phyloP scores from a whole-genome alignment of 2,888 invertebrate species.

The Protonemura montana region DNA sequence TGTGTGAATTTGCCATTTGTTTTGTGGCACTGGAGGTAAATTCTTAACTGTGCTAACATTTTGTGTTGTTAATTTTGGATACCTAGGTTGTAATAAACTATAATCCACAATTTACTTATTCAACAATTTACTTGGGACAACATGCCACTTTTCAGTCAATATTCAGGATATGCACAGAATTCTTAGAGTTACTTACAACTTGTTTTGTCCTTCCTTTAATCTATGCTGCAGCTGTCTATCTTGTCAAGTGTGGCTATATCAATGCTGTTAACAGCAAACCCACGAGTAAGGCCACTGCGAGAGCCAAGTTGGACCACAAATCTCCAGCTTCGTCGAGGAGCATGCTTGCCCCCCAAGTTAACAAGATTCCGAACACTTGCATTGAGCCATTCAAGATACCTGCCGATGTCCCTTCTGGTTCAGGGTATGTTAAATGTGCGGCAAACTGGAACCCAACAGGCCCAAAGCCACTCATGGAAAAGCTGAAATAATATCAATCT shows the following conservation, averaged over 20 bases:
- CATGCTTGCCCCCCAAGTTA: conserved; percentile 73
- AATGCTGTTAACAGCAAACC: conserved; percentile 49
- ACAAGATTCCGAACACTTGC: conserved; percentile 81
- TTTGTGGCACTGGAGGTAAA: too few relatives aligned
- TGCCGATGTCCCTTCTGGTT: conserved; percentile 97
- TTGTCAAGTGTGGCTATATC: not conserved
- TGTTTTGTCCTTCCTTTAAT: not conserved
- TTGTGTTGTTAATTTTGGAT: too few relatives aligned
- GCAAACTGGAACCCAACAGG: conserved; percentile 97
- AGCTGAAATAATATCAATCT: conserved; percentile 66
- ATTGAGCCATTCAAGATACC: conserved; percentile 92
- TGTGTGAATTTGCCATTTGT: too few relatives aligned
- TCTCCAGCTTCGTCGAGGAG: conserved; percentile 57
- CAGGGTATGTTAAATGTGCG: conserved; percentile 64
- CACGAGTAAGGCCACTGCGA: conserved; percentile 70
- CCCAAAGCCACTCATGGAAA: conserved; percentile 99
- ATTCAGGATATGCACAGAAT: not conserved
- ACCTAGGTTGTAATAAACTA: too few relatives aligned
- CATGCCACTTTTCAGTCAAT: too few relatives aligned
- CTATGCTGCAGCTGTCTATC: not conserved
- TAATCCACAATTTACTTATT: too few relatives aligned
- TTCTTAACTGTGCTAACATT: too few relatives aligned
- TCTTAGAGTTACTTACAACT: too few relatives aligned
- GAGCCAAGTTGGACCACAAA: conserved; percentile 81
- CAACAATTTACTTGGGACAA: too few relatives aligned